These are phyloP conservation scores for Stigmatopora nigra DNA, from an alignment of 2,113 vertebrate species.

Conservation along the genomic window DNA sequence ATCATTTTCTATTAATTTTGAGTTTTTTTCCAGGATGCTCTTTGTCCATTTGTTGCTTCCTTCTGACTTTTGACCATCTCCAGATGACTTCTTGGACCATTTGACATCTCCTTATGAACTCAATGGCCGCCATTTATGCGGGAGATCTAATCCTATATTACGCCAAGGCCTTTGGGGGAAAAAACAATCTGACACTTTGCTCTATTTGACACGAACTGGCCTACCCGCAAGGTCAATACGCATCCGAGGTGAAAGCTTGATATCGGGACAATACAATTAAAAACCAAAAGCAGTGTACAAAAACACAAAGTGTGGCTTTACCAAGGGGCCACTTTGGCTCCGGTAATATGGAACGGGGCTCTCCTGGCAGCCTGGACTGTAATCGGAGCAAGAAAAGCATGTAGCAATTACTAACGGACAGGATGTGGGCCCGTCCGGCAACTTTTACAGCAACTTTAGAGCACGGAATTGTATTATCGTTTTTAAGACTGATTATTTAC, in stretches of 20 bases:
- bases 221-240: constrained; percentile 50
- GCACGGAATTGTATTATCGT: constrained; percentile 10
- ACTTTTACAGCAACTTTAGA: constrained; percentile 16
- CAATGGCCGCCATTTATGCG: too few relatives aligned
- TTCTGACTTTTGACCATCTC: too few relatives aligned
- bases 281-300: constrained; percentile 57
- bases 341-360: constrained; percentile 66
- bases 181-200: constrained; percentile 38
- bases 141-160: constrained; percentile 47
- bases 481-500: neutral
- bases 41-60: too few relatives aligned
- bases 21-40: too few relatives aligned
- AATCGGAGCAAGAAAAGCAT: constrained; percentile 67
- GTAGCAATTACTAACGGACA: constrained; percentile 66
- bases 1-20: too few relatives aligned
- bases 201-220: constrained; percentile 46
- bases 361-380: constrained; percentile 61
- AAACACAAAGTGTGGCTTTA: constrained; percentile 66
- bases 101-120: too few relatives aligned
- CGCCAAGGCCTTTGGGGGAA: constrained; percentile 13
- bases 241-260: constrained; percentile 46
- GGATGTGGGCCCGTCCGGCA: constrained; percentile 54
- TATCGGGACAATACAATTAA: constrained; percentile 53
- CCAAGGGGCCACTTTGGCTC: constrained; percentile 64
- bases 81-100: too few relatives aligned